phyloP scores from a whole-genome alignment of 2,797 vertebrate genomes.

The Anguilla anguilla region DNA sequence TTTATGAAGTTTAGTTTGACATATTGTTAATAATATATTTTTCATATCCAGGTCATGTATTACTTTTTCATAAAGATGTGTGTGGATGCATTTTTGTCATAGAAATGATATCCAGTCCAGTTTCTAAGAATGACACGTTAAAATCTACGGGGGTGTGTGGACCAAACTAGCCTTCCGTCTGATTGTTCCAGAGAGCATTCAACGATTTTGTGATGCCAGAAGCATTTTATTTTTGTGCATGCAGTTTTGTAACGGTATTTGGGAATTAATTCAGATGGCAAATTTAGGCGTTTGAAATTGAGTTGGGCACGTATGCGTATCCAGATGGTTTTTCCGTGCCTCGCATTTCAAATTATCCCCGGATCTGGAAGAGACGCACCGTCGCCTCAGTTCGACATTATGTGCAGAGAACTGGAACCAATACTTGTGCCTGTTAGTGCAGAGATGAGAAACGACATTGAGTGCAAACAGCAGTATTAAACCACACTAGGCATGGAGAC shows the following conservation, averaged over 20 bases:
- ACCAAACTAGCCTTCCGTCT: background rate
- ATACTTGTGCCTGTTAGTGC: background rate
- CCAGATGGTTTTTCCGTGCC: background rate
- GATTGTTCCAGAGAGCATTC: background rate
- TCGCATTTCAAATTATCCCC: background rate
- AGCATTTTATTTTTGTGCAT: background rate
- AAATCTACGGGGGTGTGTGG: background rate
- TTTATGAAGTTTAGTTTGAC: background rate
- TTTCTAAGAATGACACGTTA: background rate
- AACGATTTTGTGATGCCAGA: background rate
- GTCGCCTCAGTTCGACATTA: background rate
- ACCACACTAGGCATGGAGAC: background rate
- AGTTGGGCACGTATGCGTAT: background rate
- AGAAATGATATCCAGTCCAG: background rate
- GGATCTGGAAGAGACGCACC: background rate
- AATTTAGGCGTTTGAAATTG: background rate
- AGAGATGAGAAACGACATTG: background rate
- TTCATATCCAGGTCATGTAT: background rate
- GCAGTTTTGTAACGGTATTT: background rate
- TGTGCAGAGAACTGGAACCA: background rate
- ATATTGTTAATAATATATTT: background rate
- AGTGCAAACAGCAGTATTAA: background rate
- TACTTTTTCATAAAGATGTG: background rate
- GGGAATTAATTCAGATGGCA: background rate
- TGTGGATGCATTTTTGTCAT: background rate